phyloP scores from a whole-genome alignment of 2,113 vertebrate species.

The Rhynchomys soricoides region DNA sequence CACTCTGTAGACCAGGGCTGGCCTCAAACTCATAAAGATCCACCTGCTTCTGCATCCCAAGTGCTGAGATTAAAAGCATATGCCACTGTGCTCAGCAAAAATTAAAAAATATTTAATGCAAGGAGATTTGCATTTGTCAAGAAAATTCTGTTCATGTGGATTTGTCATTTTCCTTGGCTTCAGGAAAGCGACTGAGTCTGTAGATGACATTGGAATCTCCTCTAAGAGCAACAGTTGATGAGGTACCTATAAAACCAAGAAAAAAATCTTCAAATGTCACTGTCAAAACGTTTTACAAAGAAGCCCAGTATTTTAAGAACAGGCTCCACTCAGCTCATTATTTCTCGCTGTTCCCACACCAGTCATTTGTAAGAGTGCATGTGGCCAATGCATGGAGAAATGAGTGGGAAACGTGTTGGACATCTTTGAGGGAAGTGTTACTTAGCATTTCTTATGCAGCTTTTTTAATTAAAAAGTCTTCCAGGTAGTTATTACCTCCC shows the following conservation, averaged over 20 bases:
- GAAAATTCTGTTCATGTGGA: neutral
- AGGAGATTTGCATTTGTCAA: conserved; percentile 24
- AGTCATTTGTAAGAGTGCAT: neutral
- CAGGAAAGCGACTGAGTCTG: neutral
- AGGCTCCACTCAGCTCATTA: neutral
- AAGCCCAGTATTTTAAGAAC: neutral
- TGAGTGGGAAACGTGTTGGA: neutral
- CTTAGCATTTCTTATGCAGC: neutral
- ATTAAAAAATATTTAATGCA: neutral
- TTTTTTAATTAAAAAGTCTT: conserved; percentile 35
- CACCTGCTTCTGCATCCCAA: neutral
- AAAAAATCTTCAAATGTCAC: neutral
- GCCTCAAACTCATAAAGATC: neutral
- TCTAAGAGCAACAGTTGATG: neutral
- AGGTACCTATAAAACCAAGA: neutral
- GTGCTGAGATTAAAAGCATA: neutral
- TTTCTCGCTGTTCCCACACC: neutral
- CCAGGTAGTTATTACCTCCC: neutral
- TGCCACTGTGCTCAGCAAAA: neutral
- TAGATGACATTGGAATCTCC: neutral
- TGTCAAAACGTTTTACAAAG: neutral
- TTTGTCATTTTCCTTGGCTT: neutral
- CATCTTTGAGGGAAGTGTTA: neutral
- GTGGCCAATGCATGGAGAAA: neutral
- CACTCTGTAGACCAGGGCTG: neutral